A percentile compares a stretch with the other conserved stretches of the same genome.
phyloP scores from a whole-genome alignment of 2,113 vertebrate species.

The Pelmatolapia mariae region DNA sequence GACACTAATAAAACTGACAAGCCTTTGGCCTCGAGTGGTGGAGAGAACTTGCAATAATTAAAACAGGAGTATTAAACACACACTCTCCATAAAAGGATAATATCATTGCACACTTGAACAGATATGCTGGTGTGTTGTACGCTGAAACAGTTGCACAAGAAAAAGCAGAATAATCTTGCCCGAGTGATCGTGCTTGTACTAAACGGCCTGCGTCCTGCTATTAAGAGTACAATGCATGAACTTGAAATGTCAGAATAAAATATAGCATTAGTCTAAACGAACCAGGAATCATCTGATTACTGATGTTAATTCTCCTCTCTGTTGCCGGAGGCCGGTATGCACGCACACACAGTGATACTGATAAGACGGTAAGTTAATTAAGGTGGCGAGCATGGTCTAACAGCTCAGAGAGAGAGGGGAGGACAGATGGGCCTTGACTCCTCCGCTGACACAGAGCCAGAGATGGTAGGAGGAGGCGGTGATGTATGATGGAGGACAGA shows the following conservation, averaged over 20 bases:
- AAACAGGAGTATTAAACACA: neutral
- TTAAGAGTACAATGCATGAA: neutral
- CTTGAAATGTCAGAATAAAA: neutral
- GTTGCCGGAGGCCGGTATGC: neutral
- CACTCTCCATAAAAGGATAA: conserved; percentile 10
- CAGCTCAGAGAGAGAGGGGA: conserved; percentile 58
- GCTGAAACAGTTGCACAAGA: neutral
- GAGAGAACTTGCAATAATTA: conserved; percentile 5
- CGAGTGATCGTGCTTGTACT: neutral
- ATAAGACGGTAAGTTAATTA: conserved; percentile 77
- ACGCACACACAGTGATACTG: conserved; percentile 5
- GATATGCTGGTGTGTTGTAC: neutral
- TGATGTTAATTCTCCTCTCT: conserved; percentile 1
- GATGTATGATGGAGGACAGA: conserved; percentile 60
- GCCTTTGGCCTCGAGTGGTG: conserved; percentile 3
- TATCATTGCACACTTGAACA: neutral
- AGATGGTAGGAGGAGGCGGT: conserved; percentile 51
- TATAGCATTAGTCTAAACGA: neutral
- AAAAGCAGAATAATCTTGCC: neutral
- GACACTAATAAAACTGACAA: conserved; percentile 64
- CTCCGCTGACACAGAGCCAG: conserved; percentile 46
- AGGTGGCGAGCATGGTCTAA: conserved; percentile 62
- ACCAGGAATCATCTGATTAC: neutral
- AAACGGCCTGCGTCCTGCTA: neutral
- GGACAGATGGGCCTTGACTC: conserved; percentile 74